phyloP scores from a whole-genome alignment of 1,140 invertebrate genomes.

The Sycophila sp. region DNA sequence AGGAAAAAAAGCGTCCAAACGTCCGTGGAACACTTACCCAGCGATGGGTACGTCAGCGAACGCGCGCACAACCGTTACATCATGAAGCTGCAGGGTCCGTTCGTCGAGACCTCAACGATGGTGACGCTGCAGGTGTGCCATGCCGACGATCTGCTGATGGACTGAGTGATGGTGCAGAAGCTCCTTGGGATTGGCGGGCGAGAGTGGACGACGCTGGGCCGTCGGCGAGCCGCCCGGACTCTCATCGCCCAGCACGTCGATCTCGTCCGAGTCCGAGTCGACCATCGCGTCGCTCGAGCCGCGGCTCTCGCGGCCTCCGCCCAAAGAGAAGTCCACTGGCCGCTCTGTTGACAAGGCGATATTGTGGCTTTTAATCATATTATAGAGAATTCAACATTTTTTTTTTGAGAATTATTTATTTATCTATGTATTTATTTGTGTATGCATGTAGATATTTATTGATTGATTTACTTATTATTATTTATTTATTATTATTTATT shows the following conservation, averaged over 20 bases:
- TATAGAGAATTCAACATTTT: no score
- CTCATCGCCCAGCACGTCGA: constrained; percentile 59
- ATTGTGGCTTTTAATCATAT: no score
- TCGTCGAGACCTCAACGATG: constrained; percentile 61
- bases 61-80: background rate
- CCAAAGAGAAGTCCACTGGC: constrained; percentile 62
- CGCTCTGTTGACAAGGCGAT: constrained; percentile 53
- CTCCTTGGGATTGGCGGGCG: no score
- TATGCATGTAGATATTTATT: no score
- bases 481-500: no score
- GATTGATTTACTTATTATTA: no score
- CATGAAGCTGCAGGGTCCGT: background rate
- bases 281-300: constrained; percentile 57
- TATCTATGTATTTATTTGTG: no score
- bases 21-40: no score
- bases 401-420: no score
- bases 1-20: no score
- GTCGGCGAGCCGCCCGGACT: background rate
- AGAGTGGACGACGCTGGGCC: background rate
- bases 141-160: constrained; percentile 29
- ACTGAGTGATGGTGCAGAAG: background rate
- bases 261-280: constrained; percentile 62
- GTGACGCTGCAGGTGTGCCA: constrained; percentile 57
- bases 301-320: constrained; percentile 55
- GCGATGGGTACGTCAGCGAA: background rate